phyloP scores from a whole-genome alignment of 2,113 vertebrate genomes.

The Tapirus terrestris region DNA sequence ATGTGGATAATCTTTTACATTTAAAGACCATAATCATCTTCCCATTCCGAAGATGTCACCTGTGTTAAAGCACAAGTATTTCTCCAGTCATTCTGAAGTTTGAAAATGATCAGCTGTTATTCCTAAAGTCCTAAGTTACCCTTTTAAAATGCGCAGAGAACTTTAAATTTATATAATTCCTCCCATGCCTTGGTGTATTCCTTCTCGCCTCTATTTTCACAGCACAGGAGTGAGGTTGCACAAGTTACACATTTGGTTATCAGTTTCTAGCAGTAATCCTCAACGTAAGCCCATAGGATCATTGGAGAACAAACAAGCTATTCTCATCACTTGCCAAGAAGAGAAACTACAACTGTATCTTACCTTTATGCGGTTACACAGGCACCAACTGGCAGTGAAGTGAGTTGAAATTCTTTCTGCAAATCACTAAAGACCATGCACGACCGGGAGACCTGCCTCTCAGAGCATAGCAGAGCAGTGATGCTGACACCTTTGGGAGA shows the following conservation, averaged over 20 bases:
- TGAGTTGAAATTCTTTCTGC: constrained; percentile 84
- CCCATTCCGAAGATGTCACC: constrained; percentile 79
- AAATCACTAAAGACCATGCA: constrained; percentile 84
- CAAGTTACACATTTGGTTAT: background rate
- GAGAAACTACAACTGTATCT: constrained; percentile 84
- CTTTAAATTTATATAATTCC: constrained; percentile 64
- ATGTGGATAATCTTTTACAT: constrained; percentile 78
- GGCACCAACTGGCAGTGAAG: constrained; percentile 82
- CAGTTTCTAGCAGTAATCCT: constrained; percentile 51
- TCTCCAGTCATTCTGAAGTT: constrained; percentile 76
- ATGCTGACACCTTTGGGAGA: constrained; percentile 88
- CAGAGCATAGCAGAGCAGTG: constrained; percentile 82
- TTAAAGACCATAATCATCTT: constrained; percentile 83
- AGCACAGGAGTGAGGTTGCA: background rate
- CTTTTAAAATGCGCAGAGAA: constrained; percentile 73
- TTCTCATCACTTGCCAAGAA: constrained; percentile 65
- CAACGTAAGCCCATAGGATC: background rate
- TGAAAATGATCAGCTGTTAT: constrained; percentile 78
- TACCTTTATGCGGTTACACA: constrained; percentile 86
- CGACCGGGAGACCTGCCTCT: constrained; percentile 87
- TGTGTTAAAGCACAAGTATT: constrained; percentile 72
- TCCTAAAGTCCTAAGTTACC: constrained; percentile 74
- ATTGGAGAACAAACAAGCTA: constrained; percentile 69
- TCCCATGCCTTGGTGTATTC: background rate
- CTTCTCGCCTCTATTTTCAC: constrained; percentile 10